Conservation (phyloP, 1,140 invertebrate genomes). For the Drosophila pachea region DNA sequence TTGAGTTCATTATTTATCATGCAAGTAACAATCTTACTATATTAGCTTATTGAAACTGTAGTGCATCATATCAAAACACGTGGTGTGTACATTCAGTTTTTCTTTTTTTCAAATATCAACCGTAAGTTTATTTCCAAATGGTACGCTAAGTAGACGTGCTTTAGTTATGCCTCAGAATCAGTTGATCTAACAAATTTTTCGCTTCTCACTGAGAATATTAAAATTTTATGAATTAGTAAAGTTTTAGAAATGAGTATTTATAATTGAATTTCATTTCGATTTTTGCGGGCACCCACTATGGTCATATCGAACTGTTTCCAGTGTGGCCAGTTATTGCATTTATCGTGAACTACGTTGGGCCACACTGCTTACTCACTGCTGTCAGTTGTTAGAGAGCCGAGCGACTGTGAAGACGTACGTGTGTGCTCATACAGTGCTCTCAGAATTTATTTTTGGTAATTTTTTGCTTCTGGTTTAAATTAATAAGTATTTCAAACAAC, state of each 20-base stretch:
- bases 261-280: conserved; percentile 20
- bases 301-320: conserved; percentile 19
- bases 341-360: conserved; percentile 23
- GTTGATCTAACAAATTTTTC: not conserved
- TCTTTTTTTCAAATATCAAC: too few species aligned
- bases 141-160: not conserved
- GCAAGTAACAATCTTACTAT: not conserved
- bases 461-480: conserved; percentile 59
- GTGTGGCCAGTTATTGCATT: conserved; percentile 18
- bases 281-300: conserved; percentile 2
- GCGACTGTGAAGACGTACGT: conserved; percentile 70
- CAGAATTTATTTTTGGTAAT: conserved; percentile 74
- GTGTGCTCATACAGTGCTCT: conserved; percentile 72
- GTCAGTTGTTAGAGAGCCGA: conserved; percentile 61
- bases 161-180: not conserved
- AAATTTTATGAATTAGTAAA: conserved; percentile 31
- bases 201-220: not conserved
- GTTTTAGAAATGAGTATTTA: conserved; percentile 9
- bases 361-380: conserved; percentile 28
- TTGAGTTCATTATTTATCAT: not conserved
- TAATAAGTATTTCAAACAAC: conserved; percentile 48
- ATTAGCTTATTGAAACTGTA: not conserved
- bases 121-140: too few species aligned
- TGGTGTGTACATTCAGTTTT: not conserved
- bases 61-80: not conserved